Evolutionary conservation across 2,797 vertebrate genomes (phyloP).

Genomic region (Salmo trutta): DNA sequence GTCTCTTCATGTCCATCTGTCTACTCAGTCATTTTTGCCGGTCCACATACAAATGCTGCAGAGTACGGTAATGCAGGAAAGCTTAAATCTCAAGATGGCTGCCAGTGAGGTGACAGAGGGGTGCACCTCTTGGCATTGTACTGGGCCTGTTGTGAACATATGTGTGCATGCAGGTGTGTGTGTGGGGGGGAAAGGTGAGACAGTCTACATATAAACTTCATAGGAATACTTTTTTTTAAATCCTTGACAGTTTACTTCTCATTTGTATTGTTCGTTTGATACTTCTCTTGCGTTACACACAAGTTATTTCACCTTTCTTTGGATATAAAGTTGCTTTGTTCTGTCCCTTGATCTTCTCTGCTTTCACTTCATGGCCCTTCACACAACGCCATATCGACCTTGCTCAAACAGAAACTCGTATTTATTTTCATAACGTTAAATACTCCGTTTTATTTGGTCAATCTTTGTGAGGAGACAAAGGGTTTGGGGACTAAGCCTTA

Average conservation of each 20-base stretch:
- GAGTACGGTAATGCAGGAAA: background rate
- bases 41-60: background rate
- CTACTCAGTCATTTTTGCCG: conserved; percentile 12
- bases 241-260: conserved; percentile 14
- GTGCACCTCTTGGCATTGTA: background rate
- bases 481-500: conserved; percentile 82
- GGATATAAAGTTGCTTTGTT: conserved; percentile 18
- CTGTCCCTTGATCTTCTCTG: conserved; percentile 48
- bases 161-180: background rate
- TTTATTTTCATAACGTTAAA: conserved; percentile 58
- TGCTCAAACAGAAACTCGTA: conserved; percentile 55
- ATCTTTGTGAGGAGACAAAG: conserved; percentile 34
- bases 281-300: conserved; percentile 14
- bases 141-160: conserved; percentile 17
- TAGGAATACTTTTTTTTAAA: conserved; percentile 57
- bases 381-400: conserved; percentile 31
- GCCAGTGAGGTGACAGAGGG: background rate
- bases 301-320: conserved; percentile 44
- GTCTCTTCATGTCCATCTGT: conserved; percentile 41
- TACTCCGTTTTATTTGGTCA: background rate
- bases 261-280: conserved; percentile 10
- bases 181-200: background rate
- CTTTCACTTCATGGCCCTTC: background rate
- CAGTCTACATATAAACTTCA: conserved; percentile 52
- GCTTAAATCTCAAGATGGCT: background rate